A percentile compares a stretch with the other conserved stretches of the same genome.
phyloP scores from a whole-genome alignment of 2,797 vertebrate species.

The Gadopsis marmoratus region DNA sequence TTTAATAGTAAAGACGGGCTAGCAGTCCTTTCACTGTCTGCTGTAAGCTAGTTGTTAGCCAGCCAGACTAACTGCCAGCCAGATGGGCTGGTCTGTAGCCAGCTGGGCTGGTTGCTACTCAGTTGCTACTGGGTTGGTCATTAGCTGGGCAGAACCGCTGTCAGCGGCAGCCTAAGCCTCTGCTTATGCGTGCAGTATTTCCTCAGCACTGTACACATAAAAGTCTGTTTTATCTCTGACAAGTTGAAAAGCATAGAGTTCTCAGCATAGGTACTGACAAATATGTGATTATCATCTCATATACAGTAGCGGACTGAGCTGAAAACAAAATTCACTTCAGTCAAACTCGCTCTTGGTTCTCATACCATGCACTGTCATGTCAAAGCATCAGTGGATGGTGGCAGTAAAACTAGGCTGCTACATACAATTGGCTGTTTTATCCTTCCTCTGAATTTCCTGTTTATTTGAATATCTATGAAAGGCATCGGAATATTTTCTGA shows the following conservation, averaged over 20 bases:
- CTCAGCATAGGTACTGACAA: conserved; percentile 12
- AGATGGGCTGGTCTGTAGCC: conserved; percentile 20
- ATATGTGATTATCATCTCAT: conserved; percentile 23
- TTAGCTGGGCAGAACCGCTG: conserved; percentile 10
- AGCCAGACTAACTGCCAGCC: conserved; percentile 12
- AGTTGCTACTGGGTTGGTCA: not conserved
- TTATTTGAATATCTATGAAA: conserved; percentile 8
- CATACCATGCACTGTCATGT: not conserved
- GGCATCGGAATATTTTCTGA: conserved; percentile 11
- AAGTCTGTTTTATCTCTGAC: conserved; percentile 16
- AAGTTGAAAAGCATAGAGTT: conserved; percentile 4
- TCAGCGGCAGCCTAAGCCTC: not conserved
- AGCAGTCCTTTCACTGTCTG: not conserved
- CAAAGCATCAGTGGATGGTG: not conserved
- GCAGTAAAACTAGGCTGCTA: conserved; percentile 3
- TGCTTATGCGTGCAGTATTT: conserved; percentile 16
- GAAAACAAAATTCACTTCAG: conserved; percentile 27
- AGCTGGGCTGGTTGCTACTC: conserved; percentile 4
- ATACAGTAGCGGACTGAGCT: conserved; percentile 4
- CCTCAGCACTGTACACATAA: conserved; percentile 1
- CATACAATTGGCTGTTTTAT: not conserved
- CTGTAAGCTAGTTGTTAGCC: not conserved
- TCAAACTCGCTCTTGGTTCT: conserved; percentile 14
- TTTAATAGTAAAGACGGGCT: not conserved
- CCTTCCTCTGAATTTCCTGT: not conserved